Evolutionary conservation across 2,797 vertebrate genomes (phyloP).

Genomic region (Synanceia verrucosa): DNA sequence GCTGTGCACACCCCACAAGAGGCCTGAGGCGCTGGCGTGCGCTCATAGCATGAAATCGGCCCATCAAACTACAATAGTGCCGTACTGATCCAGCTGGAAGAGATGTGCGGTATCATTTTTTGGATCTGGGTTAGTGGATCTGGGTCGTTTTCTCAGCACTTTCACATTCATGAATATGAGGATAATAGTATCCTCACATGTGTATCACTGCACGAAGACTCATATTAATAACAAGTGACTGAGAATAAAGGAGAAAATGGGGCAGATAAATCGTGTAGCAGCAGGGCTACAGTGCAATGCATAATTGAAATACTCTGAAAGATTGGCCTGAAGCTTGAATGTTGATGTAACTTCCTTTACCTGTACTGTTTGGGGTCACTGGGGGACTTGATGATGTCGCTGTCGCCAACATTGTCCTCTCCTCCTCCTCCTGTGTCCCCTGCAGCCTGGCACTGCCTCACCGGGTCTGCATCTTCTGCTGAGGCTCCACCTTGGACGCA

Average conservation of each 20-base stretch:
- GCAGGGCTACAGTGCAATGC: neutral
- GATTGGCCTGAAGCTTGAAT: neutral
- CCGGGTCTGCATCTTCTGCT: slow-evolving; percentile 34
- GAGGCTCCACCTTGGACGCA: slow-evolving; percentile 44
- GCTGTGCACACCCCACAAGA: slow-evolving; percentile 33
- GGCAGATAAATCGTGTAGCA: slow-evolving; percentile 7
- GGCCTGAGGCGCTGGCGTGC: slow-evolving; percentile 50
- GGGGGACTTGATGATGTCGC: slow-evolving; percentile 91
- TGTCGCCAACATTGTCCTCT: slow-evolving; percentile 83
- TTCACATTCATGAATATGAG: slow-evolving; percentile 20
- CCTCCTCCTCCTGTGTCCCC: slow-evolving; percentile 46
- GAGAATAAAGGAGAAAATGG: slow-evolving; percentile 1
- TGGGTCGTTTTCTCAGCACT: slow-evolving; percentile 49
- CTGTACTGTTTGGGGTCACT: slow-evolving; percentile 97
- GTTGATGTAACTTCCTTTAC: slow-evolving; percentile 68
- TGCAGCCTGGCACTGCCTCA: slow-evolving; percentile 30
- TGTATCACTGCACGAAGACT: slow-evolving; percentile 10
- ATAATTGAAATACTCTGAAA: slow-evolving; percentile 8
- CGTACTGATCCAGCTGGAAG: slow-evolving; percentile 44
- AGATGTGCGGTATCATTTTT: slow-evolving; percentile 39
- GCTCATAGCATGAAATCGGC: slow-evolving; percentile 66
- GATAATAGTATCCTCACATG: slow-evolving; percentile 8
- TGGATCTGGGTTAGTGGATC: slow-evolving; percentile 61
- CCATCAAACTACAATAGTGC: slow-evolving; percentile 50
- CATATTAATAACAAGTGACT: slow-evolving; percentile 13